These are phyloP conservation scores for Sisyra nigra DNA, from an alignment of 2,888 invertebrate species.

Conservation along the genomic window DNA sequence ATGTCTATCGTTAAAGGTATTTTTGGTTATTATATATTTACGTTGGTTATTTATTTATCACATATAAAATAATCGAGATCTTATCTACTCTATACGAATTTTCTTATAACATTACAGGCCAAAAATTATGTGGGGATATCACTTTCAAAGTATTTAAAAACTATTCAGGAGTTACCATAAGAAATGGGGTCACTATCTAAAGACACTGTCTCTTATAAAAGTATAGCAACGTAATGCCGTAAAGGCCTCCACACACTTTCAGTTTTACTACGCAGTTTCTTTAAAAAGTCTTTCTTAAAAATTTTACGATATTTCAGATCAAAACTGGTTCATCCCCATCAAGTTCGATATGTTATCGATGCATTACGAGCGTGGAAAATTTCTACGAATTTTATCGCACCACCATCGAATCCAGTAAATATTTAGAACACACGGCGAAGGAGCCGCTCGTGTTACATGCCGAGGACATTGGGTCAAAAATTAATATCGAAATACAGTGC, in stretches of 20 bases:
- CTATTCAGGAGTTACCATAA: no score
- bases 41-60: no score
- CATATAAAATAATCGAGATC: no score
- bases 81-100: no score
- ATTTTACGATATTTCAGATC: slow-evolving; percentile 21
- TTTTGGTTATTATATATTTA: slow-evolving; percentile 14
- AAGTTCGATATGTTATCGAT: slow-evolving; percentile 29
- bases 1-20: slow-evolving; percentile 27
- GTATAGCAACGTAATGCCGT: no score
- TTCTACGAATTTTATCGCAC: slow-evolving; percentile 30
- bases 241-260: not conserved
- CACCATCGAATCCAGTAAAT: slow-evolving; percentile 26
- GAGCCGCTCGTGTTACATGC: no score
- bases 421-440: slow-evolving; percentile 21
- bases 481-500: no score
- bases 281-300: not conserved
- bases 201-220: no score
- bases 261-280: no score
- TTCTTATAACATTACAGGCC: slow-evolving; percentile 1
- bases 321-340: slow-evolving; percentile 26
- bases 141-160: no score
- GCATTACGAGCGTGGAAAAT: slow-evolving; percentile 31
- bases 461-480: no score
- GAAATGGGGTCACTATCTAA: no score
- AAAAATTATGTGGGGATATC: not conserved